Percentiles rank a stretch among this genome's conserved stretches.
phyloP scores from a whole-genome alignment of 2,888 invertebrate species.

The Microdon myrmicae region DNA sequence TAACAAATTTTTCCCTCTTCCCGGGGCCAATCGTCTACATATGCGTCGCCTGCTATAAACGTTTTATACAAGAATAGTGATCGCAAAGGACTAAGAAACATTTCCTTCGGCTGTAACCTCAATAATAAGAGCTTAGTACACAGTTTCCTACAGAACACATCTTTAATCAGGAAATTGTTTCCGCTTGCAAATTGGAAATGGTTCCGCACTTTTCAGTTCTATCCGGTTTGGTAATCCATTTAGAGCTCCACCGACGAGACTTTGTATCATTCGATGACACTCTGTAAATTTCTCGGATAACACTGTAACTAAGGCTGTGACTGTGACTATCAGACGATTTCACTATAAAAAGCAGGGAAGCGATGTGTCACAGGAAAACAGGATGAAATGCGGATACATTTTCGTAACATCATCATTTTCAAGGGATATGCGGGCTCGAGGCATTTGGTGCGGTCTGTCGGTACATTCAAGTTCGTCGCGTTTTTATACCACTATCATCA shows the following conservation, averaged over 20 bases:
- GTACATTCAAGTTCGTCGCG: conserved; percentile 14
- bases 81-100: no score
- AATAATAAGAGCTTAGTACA: conserved; percentile 47
- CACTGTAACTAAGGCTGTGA: not conserved
- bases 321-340: conserved; percentile 11
- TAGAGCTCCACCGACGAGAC: conserved; percentile 18
- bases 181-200: conserved; percentile 63
- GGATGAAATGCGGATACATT: conserved; percentile 4
- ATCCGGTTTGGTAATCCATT: conserved; percentile 51
- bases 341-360: no score
- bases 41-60: conserved; percentile 7
- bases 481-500: not conserved
- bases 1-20: conserved; percentile 13
- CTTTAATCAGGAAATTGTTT: conserved; percentile 64
- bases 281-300: not conserved
- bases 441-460: conserved; percentile 32
- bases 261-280: conserved; percentile 31
- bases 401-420: conserved; percentile 38
- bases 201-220: conserved; percentile 51
- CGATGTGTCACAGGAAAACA: conserved; percentile 31
- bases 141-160: conserved; percentile 52
- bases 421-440: conserved; percentile 39
- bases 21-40: no score
- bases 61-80: not conserved
- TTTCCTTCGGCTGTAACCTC: conserved; percentile 46